These are phyloP conservation scores for Micrastur ruficollis DNA, from an alignment of 2,797 vertebrate species.

Conservation along the genomic window DNA sequence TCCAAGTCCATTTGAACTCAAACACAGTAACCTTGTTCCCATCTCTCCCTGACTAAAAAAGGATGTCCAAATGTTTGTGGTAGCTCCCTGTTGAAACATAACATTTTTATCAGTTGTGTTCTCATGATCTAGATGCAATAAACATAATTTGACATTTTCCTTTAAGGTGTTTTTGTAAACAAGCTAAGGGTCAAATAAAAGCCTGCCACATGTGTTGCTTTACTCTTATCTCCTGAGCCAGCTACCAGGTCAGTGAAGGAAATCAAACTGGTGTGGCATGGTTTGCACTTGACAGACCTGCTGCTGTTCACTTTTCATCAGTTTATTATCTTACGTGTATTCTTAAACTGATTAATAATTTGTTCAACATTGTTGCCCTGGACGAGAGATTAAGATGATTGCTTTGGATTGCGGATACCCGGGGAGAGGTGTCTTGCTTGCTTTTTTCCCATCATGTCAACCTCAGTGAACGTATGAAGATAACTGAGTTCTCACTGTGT, in stretches of 20 bases:
- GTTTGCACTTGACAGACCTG: not conserved
- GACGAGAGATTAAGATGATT: not conserved
- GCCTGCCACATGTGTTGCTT: not conserved
- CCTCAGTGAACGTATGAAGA: not conserved
- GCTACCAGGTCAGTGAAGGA: not conserved
- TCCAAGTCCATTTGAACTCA: not conserved
- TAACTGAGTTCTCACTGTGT: not conserved
- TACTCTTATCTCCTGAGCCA: not conserved
- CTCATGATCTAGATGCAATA: not conserved
- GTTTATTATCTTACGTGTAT: not conserved
- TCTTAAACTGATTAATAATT: not conserved
- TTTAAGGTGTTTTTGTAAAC: not conserved
- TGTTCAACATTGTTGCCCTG: not conserved
- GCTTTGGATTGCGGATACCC: not conserved
- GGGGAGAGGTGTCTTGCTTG: not conserved
- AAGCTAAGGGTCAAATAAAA: not conserved
- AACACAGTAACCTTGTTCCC: not conserved
- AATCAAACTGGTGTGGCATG: not conserved
- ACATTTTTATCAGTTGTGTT: not conserved
- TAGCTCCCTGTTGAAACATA: not conserved
- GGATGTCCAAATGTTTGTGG: accelerated
- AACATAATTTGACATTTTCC: not conserved
- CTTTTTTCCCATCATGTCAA: not conserved
- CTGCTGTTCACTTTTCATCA: not conserved
- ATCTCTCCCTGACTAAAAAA: not conserved